Evolutionary conservation across 1,140 invertebrate species (phyloP), one percentile per base, ranked within the genome.

Genomic region (Aphaenogaster rudis): DNA sequence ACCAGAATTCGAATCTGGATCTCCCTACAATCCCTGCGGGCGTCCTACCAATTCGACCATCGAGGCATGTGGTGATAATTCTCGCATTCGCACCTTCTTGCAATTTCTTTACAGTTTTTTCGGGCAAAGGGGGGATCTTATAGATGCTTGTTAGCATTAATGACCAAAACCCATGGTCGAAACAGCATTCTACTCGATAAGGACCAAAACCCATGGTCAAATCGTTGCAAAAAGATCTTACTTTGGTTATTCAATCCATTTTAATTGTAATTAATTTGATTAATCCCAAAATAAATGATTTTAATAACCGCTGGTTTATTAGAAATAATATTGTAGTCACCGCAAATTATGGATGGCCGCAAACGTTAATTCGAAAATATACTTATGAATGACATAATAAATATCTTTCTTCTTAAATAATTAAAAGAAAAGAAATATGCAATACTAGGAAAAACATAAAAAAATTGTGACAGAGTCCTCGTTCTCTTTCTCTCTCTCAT

Each of bases 401-500:
- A 92, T 87, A 57, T 33, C 11, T 28, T 36, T 86, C 86, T 82
- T 74, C 79, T 67, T 86, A 64, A 39, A n/a, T 93, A 92, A 93
- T 91, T 92, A 90, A 86, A 82, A 76, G 61, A 92, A 91, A 80
- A 52, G 57, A 92, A 92, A 90, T 92, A 91, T 67, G 54, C 0
- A 54, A 28, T 0, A 7, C 15, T 48, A 3, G 52, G 9, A 45
- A 28, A 13, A 50, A 67, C 17, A 4, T 28, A 28, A 28, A 48
- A 59, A 61, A 57, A 67, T 61, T 3, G 8, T 33, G 17, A 52
- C 17, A 15, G 17, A 17, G n/a, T 17, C 21, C 4, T 15, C 4
- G 33, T 7, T 39, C 17, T 42, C 11, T 39, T 13, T 48, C 7
- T 63, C 21, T 36, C 4, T 67, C 6, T 54, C 28, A 15, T 67